Percentiles rank a stretch among this genome's conserved stretches.
These are phyloP conservation scores for Neoarius graeffei DNA, from an alignment of 2,113 vertebrate species.

Conservation along the genomic window DNA sequence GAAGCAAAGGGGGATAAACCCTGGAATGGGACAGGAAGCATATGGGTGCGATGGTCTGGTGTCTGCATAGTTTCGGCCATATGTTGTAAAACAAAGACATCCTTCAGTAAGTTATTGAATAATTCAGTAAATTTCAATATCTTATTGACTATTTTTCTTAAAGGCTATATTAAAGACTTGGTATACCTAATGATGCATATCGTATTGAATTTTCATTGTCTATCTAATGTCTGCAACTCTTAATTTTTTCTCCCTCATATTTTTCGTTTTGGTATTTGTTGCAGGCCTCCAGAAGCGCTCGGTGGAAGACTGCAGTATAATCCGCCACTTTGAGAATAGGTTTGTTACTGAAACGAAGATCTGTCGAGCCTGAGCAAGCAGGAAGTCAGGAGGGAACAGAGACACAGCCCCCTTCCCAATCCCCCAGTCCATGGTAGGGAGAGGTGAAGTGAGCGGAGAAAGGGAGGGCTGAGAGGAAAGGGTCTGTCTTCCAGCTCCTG, in stretches of 20 bases:
- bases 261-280: not conserved
- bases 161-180: not conserved
- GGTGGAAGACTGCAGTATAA: constrained; percentile 82
- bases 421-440: not conserved
- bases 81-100: not conserved
- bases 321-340: constrained; percentile 90
- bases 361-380: constrained; percentile 79
- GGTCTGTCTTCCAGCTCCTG: constrained; percentile 44
- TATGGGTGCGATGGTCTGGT: not conserved
- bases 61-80: not conserved
- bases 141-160: not conserved
- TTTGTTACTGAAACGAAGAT: constrained; percentile 90
- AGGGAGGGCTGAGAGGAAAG: constrained; percentile 8
- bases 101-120: not conserved
- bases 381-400: not conserved
- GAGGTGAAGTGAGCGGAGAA: not conserved
- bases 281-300: constrained; percentile 87
- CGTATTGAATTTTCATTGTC: not conserved
- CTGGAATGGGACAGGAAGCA: not conserved
- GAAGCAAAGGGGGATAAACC: not conserved
- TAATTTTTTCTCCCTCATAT: too few relatives aligned
- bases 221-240: not conserved
- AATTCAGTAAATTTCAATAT: not conserved
- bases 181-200: too few relatives aligned
- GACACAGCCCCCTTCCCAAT: not conserved